These are phyloP conservation scores for Volucella zonaria DNA, from an alignment of 2,888 invertebrate species.

Conservation along the genomic window DNA sequence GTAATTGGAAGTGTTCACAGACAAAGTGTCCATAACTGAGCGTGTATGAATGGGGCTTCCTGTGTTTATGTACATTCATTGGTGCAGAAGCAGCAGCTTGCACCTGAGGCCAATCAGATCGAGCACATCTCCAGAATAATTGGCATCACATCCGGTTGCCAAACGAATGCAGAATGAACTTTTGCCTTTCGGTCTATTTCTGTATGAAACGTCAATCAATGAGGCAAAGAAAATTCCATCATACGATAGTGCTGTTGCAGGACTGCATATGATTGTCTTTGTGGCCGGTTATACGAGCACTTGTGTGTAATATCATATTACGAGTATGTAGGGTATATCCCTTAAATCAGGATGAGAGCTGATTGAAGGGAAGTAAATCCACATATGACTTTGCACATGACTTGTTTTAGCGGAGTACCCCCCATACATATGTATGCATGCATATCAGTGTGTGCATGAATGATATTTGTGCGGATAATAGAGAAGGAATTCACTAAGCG, in stretches of 20 bases:
- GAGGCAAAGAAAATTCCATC: conserved; percentile 45
- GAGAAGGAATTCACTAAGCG: neutral
- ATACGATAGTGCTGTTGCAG: neutral
- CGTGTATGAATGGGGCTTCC: conserved; percentile 37
- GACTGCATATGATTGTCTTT: conserved; percentile 41
- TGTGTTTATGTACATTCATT: conserved; percentile 58
- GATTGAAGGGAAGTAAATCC: conserved; percentile 23
- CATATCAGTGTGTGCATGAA: neutral
- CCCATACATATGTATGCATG: neutral
- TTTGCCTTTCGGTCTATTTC: conserved; percentile 33
- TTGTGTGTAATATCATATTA: too few relatives aligned
- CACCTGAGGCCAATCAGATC: conserved; percentile 67
- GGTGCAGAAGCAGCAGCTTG: conserved; percentile 17
- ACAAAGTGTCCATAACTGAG: conserved; percentile 67
- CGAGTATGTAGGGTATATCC: neutral
- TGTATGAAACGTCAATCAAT: conserved; percentile 61
- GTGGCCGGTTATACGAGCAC: conserved; percentile 16
- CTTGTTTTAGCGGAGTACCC: conserved; percentile 17
- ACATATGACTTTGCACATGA: neutral
- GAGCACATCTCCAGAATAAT: conserved; percentile 61
- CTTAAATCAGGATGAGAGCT: conserved; percentile 27
- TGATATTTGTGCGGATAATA: neutral
- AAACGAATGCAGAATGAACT: conserved; percentile 43
- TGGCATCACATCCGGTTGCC: conserved; percentile 62
- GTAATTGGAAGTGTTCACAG: conserved; percentile 70